Conservation (phyloP, 2,797 vertebrate species). For the Rachycentron canadum region DNA sequence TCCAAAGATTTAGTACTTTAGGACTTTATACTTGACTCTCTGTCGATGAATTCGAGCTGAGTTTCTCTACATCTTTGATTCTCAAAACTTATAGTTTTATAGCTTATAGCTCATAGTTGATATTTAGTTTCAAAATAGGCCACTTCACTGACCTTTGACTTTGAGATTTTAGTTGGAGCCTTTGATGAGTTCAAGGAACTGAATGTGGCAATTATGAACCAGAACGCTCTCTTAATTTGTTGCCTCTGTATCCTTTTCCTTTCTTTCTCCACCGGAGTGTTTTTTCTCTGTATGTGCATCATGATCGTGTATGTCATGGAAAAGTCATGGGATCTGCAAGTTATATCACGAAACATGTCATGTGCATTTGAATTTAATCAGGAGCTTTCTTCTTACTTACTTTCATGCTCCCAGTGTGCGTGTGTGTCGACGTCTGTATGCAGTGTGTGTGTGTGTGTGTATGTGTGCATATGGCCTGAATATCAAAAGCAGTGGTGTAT, state of each 20-base stretch:
- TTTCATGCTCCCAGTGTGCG: slow-evolving; percentile 18
- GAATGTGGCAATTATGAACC: not conserved
- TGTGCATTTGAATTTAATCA: slow-evolving; percentile 15
- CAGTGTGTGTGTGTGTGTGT: not conserved
- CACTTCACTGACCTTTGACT: slow-evolving; percentile 6
- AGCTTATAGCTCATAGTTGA: not conserved
- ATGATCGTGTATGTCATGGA: not conserved
- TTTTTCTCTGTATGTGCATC: not conserved
- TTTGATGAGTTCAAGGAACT: slow-evolving; percentile 28
- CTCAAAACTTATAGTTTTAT: not conserved
- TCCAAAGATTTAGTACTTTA: not conserved
- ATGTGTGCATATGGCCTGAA: slow-evolving; percentile 20
- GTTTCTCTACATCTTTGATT: not conserved
- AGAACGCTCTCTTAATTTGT: not conserved
- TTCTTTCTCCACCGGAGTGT: not conserved
- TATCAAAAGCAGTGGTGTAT: slow-evolving; percentile 40
- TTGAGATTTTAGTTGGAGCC: not conserved
- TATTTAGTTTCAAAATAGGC: not conserved
- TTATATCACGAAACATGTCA: slow-evolving; percentile 22
- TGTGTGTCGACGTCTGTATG: slow-evolving; percentile 10
- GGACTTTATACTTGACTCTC: not conserved
- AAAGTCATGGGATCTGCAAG: slow-evolving; percentile 21
- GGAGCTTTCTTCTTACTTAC: slow-evolving; percentile 30
- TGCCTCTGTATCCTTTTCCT: not conserved
- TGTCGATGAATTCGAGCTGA: not conserved